phyloP scores from a whole-genome alignment of 2,113 vertebrate species.

The Genyomyrus donnyi region DNA sequence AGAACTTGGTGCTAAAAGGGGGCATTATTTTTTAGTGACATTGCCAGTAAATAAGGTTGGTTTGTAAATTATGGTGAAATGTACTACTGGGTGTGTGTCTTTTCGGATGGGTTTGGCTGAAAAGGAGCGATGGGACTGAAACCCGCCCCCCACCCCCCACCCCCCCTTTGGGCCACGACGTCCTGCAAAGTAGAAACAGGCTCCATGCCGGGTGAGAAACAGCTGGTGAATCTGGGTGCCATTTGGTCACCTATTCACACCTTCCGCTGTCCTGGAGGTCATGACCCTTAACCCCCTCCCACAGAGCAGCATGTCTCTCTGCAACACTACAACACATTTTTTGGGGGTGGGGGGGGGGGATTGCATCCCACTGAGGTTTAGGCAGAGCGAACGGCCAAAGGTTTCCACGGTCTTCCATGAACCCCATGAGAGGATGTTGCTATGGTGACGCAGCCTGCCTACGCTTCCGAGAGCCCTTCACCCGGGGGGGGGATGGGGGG shows the following conservation, averaged over 20 bases:
- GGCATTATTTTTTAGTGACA: neutral
- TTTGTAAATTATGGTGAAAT: neutral
- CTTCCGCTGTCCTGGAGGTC: neutral
- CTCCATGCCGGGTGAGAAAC: neutral
- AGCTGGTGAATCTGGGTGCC: neutral
- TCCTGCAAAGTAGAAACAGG: neutral
- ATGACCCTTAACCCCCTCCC: neutral
- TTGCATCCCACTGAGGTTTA: neutral
- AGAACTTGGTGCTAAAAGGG: neutral
- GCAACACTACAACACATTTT: neutral
- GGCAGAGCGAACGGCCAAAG: neutral
- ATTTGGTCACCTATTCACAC: neutral
- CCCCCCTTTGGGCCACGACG: no score
- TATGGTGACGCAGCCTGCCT: neutral
- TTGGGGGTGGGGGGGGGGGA: neutral
- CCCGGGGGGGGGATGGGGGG: no score
- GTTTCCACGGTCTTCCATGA: neutral
- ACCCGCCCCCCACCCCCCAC: neutral
- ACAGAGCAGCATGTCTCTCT: neutral
- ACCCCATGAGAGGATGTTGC: neutral
- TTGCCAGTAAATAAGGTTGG: neutral
- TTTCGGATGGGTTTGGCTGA: neutral
- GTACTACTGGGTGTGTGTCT: neutral
- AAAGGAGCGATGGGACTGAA: neutral
- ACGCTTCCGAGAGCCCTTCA: neutral